Base-by-base conservation (phyloP, 2,797 vertebrate species). In the Toxotes lorentzi region DNA sequence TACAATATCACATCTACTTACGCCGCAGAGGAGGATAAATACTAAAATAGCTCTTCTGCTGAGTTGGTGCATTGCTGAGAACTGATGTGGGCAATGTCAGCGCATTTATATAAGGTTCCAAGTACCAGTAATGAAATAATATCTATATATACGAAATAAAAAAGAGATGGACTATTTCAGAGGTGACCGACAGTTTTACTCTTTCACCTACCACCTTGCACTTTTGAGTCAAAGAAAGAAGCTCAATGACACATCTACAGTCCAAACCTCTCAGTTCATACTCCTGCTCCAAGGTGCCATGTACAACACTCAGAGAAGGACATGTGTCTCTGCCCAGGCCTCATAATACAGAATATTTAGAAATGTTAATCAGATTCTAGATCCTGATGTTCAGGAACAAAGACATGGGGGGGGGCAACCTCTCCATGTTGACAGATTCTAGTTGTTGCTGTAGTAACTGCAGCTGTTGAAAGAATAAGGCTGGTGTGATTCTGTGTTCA, bases 1-100 rank as follows among this genome's bases (percentile, higher is more conserved):
- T 13, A 40, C 38, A 61, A 56, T 5, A 9, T 61, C 45, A 19
- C 48, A 19, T 80, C 35, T 38, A 67, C 34, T 10, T 50, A 48
- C 48, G 59, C 58, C 43, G 68, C 70, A 79, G 69, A 48, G 40
- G 27, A 0, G 41, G 27, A n/a, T 4, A 35, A 41, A 30, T n/a
- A 40, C 71, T 16, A 61, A 63, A 86, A 77, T 59, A 82, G 65
- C 57, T 54, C 14, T 16, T 56, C 30, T 63, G 41, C 71, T 60
- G 53, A 64, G 68, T 41, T 16, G 38, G 23, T 58, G 57, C 32
- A 13, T 19, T 12, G 4, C 32, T 27, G 9, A 10, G 32, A 69
- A 48, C 45, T 30, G 53, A 41, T 27, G 24, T n/a, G 19, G 34
- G 5, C 23, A 57, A 17, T 38, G 65, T 71, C 32, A 30, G 30